A percentile compares a stretch with the other conserved stretches of the same genome.
Conservation (phyloP, 2,113 vertebrate genomes). For the Rhombomys opimus region DNA sequence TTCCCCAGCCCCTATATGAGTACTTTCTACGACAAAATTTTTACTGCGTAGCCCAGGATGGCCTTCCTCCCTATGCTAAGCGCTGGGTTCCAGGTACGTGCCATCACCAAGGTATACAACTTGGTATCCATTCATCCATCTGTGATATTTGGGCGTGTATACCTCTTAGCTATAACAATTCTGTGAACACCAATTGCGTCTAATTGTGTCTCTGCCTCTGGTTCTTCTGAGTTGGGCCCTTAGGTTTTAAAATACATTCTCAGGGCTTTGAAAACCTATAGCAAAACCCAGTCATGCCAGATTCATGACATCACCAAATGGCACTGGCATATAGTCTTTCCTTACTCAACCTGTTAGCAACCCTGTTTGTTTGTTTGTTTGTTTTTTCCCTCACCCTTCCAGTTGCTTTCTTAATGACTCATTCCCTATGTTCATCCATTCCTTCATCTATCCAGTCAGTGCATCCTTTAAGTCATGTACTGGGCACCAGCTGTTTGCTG, state of each 20-base stretch:
- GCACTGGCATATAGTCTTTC: neutral
- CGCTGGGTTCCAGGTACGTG: neutral
- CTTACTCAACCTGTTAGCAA: neutral
- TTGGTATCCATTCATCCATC: neutral
- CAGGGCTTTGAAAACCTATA: neutral
- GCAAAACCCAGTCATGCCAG: neutral
- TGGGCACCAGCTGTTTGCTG: neutral
- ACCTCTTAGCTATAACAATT: neutral
- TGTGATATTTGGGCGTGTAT: neutral
- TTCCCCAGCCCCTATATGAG: too few relatives aligned
- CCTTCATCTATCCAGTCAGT: neutral
- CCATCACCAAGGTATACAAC: neutral
- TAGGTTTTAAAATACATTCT: neutral
- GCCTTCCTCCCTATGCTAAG: neutral
- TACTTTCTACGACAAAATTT: neutral
- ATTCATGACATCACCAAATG: neutral
- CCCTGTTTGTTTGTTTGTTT: neutral
- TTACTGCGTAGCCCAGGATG: neutral
- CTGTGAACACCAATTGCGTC: neutral
- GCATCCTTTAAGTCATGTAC: neutral
- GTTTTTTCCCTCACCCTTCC: neutral
- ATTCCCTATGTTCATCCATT: neutral
- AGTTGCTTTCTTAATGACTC: constrained; percentile 22
- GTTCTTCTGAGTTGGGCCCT: neutral
- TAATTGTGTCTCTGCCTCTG: neutral